Conservation (phyloP, 2,797 vertebrate genomes). For the Uromys caudimaculatus region DNA sequence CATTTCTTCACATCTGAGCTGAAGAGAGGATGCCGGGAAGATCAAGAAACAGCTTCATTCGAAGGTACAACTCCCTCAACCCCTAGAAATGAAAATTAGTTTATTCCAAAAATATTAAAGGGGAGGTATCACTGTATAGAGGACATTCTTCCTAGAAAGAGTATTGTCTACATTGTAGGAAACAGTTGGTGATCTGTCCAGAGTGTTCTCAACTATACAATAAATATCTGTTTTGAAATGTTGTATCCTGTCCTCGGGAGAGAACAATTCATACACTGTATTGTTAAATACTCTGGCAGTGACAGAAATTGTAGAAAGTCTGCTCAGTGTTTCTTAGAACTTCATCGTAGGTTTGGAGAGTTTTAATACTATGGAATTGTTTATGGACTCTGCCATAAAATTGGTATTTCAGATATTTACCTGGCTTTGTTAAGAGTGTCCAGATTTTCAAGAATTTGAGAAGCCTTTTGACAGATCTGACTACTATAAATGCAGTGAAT, state of each 20-base stretch:
- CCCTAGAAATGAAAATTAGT: not conserved
- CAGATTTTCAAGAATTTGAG: not conserved
- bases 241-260: not conserved
- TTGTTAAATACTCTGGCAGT: not conserved
- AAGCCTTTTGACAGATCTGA: not conserved
- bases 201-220: not conserved
- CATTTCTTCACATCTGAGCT: not conserved
- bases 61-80: not conserved
- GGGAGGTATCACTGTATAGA: not conserved
- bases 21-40: not conserved
- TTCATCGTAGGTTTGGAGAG: not conserved
- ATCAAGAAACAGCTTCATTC: not conserved
- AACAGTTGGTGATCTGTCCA: not conserved
- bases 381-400: not conserved
- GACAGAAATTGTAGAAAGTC: not conserved
- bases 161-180: not conserved
- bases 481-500: not conserved
- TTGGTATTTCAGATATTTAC: not conserved
- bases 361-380: not conserved
- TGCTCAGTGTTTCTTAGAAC: not conserved
- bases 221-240: conserved; percentile 4
- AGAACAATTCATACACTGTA: not conserved
- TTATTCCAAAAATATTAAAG: not conserved
- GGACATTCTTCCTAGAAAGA: conserved; percentile 6
- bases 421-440: not conserved